These are phyloP conservation scores for Gambusia affinis DNA, from an alignment of 2,113 vertebrate genomes.

Conservation along the genomic window DNA sequence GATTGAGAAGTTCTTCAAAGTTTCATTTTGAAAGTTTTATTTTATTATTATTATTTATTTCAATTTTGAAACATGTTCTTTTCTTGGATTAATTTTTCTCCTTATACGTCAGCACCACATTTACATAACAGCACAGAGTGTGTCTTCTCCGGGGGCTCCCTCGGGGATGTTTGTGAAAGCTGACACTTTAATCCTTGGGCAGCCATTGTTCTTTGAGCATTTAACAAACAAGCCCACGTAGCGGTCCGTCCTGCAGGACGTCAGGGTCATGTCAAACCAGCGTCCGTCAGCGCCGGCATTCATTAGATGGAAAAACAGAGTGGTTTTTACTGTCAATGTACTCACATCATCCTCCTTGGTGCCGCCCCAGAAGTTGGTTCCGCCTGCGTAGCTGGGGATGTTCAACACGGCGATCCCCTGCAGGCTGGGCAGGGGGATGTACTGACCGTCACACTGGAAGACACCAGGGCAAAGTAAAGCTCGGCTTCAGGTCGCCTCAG, in stretches of 20 bases:
- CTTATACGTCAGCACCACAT: slow-evolving; percentile 19
- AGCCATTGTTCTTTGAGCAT: slow-evolving; percentile 42
- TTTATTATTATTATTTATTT: too few relatives aligned
- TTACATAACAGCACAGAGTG: slow-evolving; percentile 47
- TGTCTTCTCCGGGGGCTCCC: slow-evolving; percentile 39
- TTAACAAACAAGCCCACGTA: slow-evolving; percentile 50
- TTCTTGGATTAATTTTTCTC: neutral
- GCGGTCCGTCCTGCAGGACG: slow-evolving; percentile 21
- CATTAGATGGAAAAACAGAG: neutral
- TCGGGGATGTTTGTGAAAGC: slow-evolving; percentile 29
- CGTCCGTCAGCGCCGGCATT: slow-evolving; percentile 7
- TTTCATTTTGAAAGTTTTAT: too few relatives aligned
- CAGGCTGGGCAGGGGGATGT: slow-evolving; percentile 97
- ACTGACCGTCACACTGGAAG: slow-evolving; percentile 95
- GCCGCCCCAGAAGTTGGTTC: slow-evolving; percentile 99
- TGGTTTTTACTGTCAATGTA: slow-evolving; percentile 39
- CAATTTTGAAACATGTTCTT: too few relatives aligned
- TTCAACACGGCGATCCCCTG: slow-evolving; percentile 97
- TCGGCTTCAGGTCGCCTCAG: neutral
- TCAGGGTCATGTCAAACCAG: slow-evolving; percentile 30
- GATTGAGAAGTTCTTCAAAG: too few relatives aligned
- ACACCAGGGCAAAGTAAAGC: neutral
- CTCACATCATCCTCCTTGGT: slow-evolving; percentile 99
- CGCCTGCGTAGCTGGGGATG: slow-evolving; percentile 97
- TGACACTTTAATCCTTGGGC: slow-evolving; percentile 50